phyloP scores from a whole-genome alignment of 2,888 invertebrate genomes.

The Drosophila pegasa region DNA sequence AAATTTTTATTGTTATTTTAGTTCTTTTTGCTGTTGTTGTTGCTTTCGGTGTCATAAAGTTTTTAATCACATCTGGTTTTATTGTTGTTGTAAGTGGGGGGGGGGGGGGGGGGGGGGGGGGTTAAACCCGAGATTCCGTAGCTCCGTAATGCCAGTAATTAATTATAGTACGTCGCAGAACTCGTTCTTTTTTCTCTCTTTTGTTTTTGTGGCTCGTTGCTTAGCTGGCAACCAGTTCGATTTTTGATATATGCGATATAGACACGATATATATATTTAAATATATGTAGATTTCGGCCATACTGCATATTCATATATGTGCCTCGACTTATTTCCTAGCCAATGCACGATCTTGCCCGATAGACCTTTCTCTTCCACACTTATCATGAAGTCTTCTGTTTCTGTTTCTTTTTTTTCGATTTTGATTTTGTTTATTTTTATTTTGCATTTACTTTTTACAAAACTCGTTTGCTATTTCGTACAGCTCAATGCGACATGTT shows the following conservation, averaged over 20 bases:
- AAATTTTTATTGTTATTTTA: conserved; percentile 17
- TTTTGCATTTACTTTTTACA: conserved; percentile 26
- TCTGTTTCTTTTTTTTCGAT: conserved; percentile 2
- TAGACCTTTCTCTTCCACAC: conserved; percentile 23
- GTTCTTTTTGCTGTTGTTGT: conserved; percentile 14
- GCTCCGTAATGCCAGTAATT: conserved; percentile 28
- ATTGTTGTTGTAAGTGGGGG: conserved; percentile 24
- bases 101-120: no score
- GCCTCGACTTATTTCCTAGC: background rate
- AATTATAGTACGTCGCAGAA: conserved; percentile 27
- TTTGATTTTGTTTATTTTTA: conserved; percentile 1
- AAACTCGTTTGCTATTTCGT: conserved; percentile 36
- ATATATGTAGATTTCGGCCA: conserved; percentile 10
- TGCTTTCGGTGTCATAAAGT: conserved; percentile 43
- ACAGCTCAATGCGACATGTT: conserved; percentile 18
- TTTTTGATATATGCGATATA: conserved; percentile 1
- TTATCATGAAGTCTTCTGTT: conserved; percentile 7
- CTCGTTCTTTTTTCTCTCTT: conserved; percentile 28
- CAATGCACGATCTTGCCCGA: background rate
- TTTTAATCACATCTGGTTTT: conserved; percentile 49
- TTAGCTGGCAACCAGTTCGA: background rate
- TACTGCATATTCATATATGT: conserved; percentile 3
- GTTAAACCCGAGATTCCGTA: conserved; percentile 49
- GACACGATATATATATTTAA: background rate
- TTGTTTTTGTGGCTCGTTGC: background rate